Conservation (phyloP, 2,888 invertebrate species). For the Platycheirus rosarum region DNA sequence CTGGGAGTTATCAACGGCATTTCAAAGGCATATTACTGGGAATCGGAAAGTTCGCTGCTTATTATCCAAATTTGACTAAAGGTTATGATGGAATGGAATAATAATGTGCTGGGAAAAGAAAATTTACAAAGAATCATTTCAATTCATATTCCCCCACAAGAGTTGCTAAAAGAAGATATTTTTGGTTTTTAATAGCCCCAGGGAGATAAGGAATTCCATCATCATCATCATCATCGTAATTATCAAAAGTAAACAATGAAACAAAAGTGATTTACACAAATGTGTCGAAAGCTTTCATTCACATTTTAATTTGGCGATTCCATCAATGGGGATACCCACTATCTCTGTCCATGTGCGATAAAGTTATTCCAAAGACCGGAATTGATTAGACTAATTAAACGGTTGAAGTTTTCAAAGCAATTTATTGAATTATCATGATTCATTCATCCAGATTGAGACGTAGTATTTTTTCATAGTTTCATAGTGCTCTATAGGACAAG, state of each 20-base stretch:
- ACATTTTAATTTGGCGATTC: slow-evolving; percentile 2
- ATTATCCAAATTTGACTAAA: no score
- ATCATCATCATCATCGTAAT: neutral
- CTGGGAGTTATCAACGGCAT: no score
- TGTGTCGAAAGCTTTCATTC: slow-evolving; percentile 33
- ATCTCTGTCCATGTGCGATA: slow-evolving; percentile 20
- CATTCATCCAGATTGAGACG: slow-evolving; percentile 5
- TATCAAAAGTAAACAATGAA: slow-evolving; percentile 2
- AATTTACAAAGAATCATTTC: no score
- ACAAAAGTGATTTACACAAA: neutral
- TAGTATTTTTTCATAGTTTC: no score
- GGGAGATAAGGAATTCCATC: slow-evolving; percentile 8
- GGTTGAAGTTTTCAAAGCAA: slow-evolving; percentile 1
- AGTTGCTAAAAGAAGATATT: no score
- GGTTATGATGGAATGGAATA: no score
- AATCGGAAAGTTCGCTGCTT: no score
- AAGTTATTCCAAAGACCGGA: neutral
- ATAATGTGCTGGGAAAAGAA: no score
- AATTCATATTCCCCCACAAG: no score
- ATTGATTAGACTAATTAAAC: slow-evolving; percentile 1
- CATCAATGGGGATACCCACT: slow-evolving; percentile 21
- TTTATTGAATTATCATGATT: slow-evolving; percentile 14
- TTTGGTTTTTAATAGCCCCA: no score
- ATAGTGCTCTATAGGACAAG: no score
- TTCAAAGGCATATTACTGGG: no score